phyloP scores from a whole-genome alignment of 2,113 vertebrate species.

The Gopherus flavomarginatus region DNA sequence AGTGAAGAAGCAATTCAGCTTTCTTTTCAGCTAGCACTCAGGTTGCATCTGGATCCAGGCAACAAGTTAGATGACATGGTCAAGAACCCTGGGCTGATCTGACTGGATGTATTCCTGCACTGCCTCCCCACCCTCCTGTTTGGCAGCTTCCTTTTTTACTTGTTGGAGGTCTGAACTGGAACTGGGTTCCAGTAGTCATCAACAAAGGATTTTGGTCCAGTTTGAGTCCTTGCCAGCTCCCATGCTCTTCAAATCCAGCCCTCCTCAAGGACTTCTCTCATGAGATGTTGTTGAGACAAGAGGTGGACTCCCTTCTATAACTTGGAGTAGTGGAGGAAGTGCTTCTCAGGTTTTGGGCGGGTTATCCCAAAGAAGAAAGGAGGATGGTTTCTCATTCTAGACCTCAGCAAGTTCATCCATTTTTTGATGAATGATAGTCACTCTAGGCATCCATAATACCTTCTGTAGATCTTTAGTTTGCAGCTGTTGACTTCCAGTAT shows the following conservation, averaged over 20 bases:
- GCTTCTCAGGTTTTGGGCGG: neutral
- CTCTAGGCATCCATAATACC: neutral
- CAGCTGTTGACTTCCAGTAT: neutral
- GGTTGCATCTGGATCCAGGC: neutral
- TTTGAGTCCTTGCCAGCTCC: neutral
- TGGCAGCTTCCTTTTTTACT: no score
- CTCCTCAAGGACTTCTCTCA: neutral
- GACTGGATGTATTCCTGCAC: no score
- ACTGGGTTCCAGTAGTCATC: neutral
- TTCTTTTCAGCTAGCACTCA: neutral
- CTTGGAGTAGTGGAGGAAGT: neutral
- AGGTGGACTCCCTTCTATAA: neutral
- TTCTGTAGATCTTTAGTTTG: neutral
- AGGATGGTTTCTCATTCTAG: neutral
- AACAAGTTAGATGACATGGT: neutral
- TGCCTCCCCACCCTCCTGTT: no score
- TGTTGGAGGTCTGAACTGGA: no score
- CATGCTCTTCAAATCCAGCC: neutral
- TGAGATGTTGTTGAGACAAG: neutral
- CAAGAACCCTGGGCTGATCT: no score
- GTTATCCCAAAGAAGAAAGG: neutral
- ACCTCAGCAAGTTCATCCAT: neutral
- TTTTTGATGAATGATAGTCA: neutral
- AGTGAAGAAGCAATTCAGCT: neutral
- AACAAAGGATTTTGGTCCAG: neutral